A percentile compares a stretch with the other conserved stretches of the same genome.
Conservation (phyloP, 2,113 vertebrate species). For the Tiliqua scincoides region DNA sequence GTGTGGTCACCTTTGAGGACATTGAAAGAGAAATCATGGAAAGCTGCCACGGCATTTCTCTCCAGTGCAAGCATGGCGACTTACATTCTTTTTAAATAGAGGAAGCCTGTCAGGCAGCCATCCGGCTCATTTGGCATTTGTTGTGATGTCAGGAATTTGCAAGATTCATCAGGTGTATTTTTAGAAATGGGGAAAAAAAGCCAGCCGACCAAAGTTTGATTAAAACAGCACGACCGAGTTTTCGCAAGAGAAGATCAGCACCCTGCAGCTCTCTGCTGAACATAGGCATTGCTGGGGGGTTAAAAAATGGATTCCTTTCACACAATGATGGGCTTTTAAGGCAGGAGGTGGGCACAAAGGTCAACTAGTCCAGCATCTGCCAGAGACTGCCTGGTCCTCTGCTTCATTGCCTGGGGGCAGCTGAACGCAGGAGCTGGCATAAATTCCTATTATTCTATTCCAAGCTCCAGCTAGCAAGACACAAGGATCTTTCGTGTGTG, state of each 20-base stretch:
- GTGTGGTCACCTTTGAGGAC: too few relatives aligned
- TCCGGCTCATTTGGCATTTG: background rate
- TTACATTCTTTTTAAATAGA: background rate
- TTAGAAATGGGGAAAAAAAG: background rate
- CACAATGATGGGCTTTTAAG: background rate
- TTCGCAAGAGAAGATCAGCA: background rate
- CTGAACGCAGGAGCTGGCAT: background rate
- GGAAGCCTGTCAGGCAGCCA: conserved; percentile 7
- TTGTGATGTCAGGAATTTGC: background rate
- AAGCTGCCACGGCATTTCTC: background rate
- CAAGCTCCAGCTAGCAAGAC: too few relatives aligned
- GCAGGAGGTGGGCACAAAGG: background rate
- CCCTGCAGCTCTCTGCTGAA: fast-evolving
- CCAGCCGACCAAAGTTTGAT: background rate
- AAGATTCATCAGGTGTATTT: background rate
- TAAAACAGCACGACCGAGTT: fast-evolving
- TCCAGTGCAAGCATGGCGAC: background rate
- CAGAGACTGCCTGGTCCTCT: background rate
- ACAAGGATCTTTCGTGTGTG: background rate
- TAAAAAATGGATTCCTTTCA: background rate
- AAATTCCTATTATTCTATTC: background rate
- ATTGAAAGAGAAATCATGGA: background rate
- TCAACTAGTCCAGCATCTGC: background rate
- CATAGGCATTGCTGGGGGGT: fast-evolving
- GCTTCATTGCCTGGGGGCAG: background rate